Percentiles rank a stretch among this genome's conserved stretches.
These are phyloP conservation scores for Lysiphlebus fabarum DNA, from an alignment of 1,140 invertebrate species.

Conservation along the genomic window DNA sequence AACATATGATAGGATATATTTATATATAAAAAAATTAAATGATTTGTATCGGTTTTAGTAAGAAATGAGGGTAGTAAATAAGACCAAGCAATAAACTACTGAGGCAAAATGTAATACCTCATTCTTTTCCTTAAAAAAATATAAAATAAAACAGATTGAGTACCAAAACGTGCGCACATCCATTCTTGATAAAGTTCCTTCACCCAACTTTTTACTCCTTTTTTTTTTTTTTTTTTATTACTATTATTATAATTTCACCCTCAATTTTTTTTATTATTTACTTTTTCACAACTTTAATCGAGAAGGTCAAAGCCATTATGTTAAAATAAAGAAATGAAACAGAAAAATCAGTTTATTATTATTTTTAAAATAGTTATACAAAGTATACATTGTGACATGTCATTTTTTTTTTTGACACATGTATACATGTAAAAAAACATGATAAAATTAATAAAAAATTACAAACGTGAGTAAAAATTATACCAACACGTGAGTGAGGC, in stretches of 20 bases:
- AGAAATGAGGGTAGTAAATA: too few relatives aligned
- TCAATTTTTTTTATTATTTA: conserved; percentile 6
- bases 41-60: too few relatives aligned
- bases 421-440: too few relatives aligned
- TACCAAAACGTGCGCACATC: conserved; percentile 15
- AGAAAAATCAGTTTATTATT: too few relatives aligned
- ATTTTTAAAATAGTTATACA: too few relatives aligned
- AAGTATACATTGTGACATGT: too few relatives aligned
- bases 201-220: conserved; percentile 18
- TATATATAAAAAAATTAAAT: too few relatives aligned
- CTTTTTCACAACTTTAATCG: background rate
- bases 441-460: background rate
- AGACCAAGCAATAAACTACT: too few relatives aligned
- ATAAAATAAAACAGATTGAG: background rate
- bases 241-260: background rate
- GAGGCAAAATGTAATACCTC: background rate
- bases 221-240: conserved; percentile 3
- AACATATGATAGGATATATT: too few relatives aligned
- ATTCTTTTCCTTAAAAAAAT: background rate
- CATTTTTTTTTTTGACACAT: too few relatives aligned
- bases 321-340: too few relatives aligned
- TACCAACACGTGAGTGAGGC: background rate
- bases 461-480: too few relatives aligned
- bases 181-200: conserved; percentile 23
- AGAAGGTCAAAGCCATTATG: conserved; percentile 23